A percentile compares a stretch with the other conserved stretches of the same genome.
Conservation (phyloP, 2,797 vertebrate species). For the Rhyacichthys aspro region DNA sequence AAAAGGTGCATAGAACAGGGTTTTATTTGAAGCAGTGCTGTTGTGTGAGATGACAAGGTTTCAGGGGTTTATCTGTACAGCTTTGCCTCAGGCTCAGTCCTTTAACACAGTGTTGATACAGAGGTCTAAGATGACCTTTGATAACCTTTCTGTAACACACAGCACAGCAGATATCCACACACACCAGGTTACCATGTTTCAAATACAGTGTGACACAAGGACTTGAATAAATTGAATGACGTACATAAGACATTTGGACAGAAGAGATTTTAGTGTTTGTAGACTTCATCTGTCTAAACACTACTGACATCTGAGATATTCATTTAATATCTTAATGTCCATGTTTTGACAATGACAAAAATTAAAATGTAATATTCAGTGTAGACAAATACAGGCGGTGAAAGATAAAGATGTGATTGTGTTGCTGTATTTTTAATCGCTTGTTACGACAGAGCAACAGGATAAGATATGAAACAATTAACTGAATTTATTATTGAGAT, state of each 20-base stretch:
- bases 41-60: constrained; percentile 11
- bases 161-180: constrained; percentile 2
- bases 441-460: too few relatives aligned
- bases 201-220: constrained; percentile 38
- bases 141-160: constrained; percentile 11
- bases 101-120: constrained; percentile 15
- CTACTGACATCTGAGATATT: too few relatives aligned
- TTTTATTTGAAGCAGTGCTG: constrained; percentile 1
- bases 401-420: too few relatives aligned
- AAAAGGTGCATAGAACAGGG: constrained; percentile 2
- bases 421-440: too few relatives aligned
- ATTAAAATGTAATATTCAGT: too few relatives aligned
- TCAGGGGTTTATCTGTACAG: constrained; percentile 27
- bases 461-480: too few relatives aligned
- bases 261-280: background rate
- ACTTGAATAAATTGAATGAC: background rate
- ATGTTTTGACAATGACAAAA: too few relatives aligned
- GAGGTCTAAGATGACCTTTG: constrained; percentile 9
- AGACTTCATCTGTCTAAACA: background rate
- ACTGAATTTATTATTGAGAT: too few relatives aligned
- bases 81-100: constrained; percentile 31
- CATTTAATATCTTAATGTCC: too few relatives aligned
- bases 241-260: too few relatives aligned
- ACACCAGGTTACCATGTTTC: background rate
- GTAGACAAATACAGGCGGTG: too few relatives aligned